phyloP scores from a whole-genome alignment of 2,113 vertebrate species.

The Oryzias woworae region DNA sequence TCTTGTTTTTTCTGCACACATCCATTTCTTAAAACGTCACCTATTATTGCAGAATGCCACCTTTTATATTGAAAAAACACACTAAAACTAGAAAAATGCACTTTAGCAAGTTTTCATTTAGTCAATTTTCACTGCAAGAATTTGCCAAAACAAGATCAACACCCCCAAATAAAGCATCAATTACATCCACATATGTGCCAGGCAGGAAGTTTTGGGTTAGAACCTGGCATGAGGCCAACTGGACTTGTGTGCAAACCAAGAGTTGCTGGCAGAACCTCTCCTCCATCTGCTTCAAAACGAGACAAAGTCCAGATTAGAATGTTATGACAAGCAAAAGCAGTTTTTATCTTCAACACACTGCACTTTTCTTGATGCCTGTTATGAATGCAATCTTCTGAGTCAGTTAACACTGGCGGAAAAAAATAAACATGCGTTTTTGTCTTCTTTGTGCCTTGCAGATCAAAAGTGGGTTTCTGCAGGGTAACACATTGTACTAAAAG shows the following conservation, averaged over 20 bases:
- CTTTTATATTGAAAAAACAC: too few relatives aligned
- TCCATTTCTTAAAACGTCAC: too few relatives aligned
- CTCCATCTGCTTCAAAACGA: too few relatives aligned
- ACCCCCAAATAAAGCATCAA: too few relatives aligned
- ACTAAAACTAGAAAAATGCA: too few relatives aligned
- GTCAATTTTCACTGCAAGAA: not conserved
- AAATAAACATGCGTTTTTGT: conserved; percentile 10
- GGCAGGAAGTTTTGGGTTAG: not conserved
- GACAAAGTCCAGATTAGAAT: too few relatives aligned
- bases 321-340: conserved; percentile 3
- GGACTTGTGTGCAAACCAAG: conserved; percentile 38
- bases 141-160: not conserved
- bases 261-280: conserved; percentile 51
- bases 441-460: conserved; percentile 48
- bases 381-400: conserved; percentile 5
- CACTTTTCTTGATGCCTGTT: conserved; percentile 2
- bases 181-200: conserved; percentile 25
- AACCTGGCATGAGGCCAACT: conserved; percentile 34
- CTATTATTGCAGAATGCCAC: too few relatives aligned
- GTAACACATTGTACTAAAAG: conserved; percentile 65
- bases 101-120: too few relatives aligned
- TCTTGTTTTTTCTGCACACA: not conserved
- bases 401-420: conserved; percentile 1
- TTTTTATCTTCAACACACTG: conserved; percentile 4
- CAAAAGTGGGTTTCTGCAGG: conserved; percentile 39